phyloP scores from a whole-genome alignment of 2,888 invertebrate species.

The Sesia apiformis region DNA sequence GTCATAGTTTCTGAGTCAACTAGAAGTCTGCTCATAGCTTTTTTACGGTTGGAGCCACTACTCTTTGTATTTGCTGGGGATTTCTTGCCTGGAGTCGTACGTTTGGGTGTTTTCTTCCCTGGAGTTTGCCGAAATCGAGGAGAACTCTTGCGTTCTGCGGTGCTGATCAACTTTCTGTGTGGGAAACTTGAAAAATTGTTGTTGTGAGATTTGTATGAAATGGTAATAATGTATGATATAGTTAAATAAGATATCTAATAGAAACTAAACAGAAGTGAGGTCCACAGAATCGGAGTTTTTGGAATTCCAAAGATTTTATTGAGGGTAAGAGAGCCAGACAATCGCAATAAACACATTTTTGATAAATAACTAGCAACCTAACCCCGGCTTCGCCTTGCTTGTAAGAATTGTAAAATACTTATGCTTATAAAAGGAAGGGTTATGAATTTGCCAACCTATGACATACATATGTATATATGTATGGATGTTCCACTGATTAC shows the following conservation, averaged over 20 bases:
- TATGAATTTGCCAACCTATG: too few species aligned
- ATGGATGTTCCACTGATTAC: too few species aligned
- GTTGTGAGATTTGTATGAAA: slow-evolving; percentile 23
- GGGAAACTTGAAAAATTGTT: slow-evolving; percentile 49
- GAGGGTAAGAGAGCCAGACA: too few species aligned
- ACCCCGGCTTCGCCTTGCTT: too few species aligned
- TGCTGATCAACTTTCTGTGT: slow-evolving; percentile 61
- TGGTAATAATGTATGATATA: background rate
- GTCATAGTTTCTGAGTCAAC: slow-evolving; percentile 52
- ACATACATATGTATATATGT: too few species aligned
- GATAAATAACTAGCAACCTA: too few species aligned
- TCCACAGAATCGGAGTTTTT: too few species aligned
- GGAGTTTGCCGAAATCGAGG: slow-evolving; percentile 68
- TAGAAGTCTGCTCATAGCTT: slow-evolving; percentile 58
- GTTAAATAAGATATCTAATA: background rate
- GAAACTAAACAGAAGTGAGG: background rate
- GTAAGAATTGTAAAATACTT: too few species aligned
- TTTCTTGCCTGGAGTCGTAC: slow-evolving; percentile 62
- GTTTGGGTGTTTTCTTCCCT: slow-evolving; percentile 51
- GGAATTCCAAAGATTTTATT: too few species aligned
- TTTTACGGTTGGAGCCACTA: slow-evolving; percentile 78
- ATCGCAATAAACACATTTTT: too few species aligned
- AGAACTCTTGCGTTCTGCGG: slow-evolving; percentile 49
- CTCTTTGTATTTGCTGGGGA: slow-evolving; percentile 72
- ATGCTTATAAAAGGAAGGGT: too few species aligned